Conservation (phyloP, 2,797 vertebrate genomes). For the Hydrophis major region DNA sequence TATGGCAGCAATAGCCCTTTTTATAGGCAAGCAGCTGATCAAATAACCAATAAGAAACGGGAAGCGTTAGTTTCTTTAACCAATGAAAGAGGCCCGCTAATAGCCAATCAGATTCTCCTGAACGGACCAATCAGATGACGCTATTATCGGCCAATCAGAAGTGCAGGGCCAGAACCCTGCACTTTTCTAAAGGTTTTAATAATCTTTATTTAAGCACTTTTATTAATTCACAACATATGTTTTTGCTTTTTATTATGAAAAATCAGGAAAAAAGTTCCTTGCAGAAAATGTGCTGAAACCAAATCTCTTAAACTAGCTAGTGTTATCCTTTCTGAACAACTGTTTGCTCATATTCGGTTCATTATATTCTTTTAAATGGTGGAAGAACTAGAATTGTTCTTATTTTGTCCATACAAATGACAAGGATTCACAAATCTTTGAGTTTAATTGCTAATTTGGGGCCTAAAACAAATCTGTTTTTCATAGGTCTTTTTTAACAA, state of each 20-base stretch:
- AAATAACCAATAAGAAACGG: no score
- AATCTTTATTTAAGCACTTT: no score
- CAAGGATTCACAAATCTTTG: neutral
- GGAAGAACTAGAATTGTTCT: neutral
- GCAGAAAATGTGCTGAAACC: neutral
- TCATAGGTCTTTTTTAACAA: neutral
- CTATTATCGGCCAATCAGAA: no score
- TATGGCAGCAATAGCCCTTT: no score
- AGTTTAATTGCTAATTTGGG: neutral
- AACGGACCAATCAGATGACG: no score
- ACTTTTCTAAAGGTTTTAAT: no score
- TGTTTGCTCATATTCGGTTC: neutral
- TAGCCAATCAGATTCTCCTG: no score
- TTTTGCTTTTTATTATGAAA: neutral
- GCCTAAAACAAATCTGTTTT: neutral
- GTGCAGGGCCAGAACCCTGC: no score
- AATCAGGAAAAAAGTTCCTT: neutral
- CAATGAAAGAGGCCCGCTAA: no score
- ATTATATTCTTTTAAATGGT: neutral
- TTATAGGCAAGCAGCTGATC: no score
- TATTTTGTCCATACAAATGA: neutral
- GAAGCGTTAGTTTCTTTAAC: no score
- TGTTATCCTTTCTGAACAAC: neutral
- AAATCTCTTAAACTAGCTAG: neutral
- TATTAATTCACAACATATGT: no score